Base-by-base conservation (phyloP, 2,113 vertebrate species). In the Tachysurus vachellii region DNA sequence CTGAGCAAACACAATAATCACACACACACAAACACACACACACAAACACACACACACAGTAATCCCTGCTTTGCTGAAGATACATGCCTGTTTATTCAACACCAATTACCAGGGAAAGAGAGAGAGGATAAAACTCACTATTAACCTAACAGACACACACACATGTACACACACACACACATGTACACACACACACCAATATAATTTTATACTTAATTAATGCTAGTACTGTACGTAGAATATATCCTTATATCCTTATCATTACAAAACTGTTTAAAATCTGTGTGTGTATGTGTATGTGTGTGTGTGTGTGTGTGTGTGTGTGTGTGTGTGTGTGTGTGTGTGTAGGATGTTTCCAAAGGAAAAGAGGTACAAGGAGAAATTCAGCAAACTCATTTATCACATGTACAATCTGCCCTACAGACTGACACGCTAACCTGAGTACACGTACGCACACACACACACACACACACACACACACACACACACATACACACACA, bases 1-100 rank as follows among this genome's bases (percentile, higher is more conserved):
- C 89, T 90, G 93, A 96, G 95, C 95, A 96, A 96, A 95, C 91
- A 94, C 68, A 71, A 94, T 96, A 95, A 96, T 95, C 95, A 96
- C 93, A 42, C 59, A 76, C 82, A 85, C 77, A 85, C 85, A 82
- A 77, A 85, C 83, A 82, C 92, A 94, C 93, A 95, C 85, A 53
- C 71, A 61, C 80, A 71, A 31, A 81, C 31, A 66, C 50, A 56
- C 31, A 85, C 87, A 85, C 50, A 81, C 68, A 53, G 36, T 73
- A 73, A 73, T 73, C 70, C 44, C 42, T 73, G 36, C 70, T 19
- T 73, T 73, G 44, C 70, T 73, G 36, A 36, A 73, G 42, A 73
- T 44, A 73, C 70, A 73, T 73, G 57, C 66, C 83, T 96, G 95
- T 96, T 96, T 96, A 96, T 95, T 93, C 95, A 95, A 95, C 93